Percentiles rank a stretch among this genome's conserved stretches.
These are phyloP conservation scores for Trididemnum miniatum DNA, from an alignment of 23 tunicate genomes.

Conservation along the genomic window DNA sequence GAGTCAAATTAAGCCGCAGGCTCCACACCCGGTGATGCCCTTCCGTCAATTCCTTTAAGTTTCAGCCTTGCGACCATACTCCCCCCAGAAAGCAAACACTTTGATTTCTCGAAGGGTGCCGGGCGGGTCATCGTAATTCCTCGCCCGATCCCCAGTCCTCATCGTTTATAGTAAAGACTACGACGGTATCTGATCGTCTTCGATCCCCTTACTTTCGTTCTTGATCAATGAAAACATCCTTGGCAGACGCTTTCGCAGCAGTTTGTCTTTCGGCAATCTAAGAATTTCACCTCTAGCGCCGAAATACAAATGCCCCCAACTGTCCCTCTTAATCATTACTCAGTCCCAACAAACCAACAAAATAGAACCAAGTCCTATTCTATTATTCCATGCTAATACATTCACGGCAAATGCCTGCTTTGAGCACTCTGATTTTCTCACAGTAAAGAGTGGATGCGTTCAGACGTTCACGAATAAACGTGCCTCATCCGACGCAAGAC, in stretches of 20 bases:
- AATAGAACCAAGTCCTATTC: constrained; percentile 77
- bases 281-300: constrained; percentile 1
- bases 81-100: constrained; percentile 85
- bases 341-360: constrained; percentile 79
- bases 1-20: too few species aligned
- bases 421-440: constrained; percentile 83
- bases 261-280: background rate
- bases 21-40: too few species aligned
- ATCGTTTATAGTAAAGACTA: constrained; percentile 86
- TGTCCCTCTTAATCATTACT: constrained; percentile 16
- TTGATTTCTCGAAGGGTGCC: constrained; percentile 86
- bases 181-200: constrained; percentile 94
- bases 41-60: too few species aligned
- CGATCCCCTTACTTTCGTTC: constrained; percentile 42
- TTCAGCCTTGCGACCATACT: too few species aligned
- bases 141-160: constrained; percentile 77
- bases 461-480: constrained; percentile 64
- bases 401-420: constrained; percentile 74
- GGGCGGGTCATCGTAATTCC: constrained; percentile 60
- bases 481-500: constrained; percentile 35
- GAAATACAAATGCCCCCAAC: background rate
- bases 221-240: constrained; percentile 9
- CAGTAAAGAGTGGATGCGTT: constrained; percentile 52
- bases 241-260: constrained; percentile 10
- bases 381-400: constrained; percentile 71